These are phyloP conservation scores for Clytia hemisphaerica DNA, from an alignment of 30 jellyfish, hydroid and myxozoan genomes.

Conservation along the genomic window DNA sequence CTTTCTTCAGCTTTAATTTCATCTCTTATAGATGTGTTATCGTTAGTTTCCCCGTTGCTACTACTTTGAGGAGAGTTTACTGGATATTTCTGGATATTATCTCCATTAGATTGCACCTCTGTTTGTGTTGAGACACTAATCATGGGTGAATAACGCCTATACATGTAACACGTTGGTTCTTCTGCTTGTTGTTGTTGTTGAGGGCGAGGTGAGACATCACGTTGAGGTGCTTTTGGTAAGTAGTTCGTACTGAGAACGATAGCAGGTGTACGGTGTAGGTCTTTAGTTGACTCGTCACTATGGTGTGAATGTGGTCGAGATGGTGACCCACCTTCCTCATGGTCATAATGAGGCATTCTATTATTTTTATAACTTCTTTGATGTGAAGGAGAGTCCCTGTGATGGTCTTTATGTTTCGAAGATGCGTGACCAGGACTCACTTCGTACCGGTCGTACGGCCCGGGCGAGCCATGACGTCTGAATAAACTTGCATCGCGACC, in stretches of 20 bases:
- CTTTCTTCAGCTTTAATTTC: too few relatives aligned
- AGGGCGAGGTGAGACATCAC: too few relatives aligned
- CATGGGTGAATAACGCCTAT: slow-evolving; percentile 20
- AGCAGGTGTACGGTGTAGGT: too few relatives aligned
- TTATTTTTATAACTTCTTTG: background rate
- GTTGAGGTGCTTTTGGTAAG: background rate
- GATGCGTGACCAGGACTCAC: background rate
- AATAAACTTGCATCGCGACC: background rate
- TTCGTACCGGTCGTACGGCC: background rate
- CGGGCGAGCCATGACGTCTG: background rate
- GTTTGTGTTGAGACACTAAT: slow-evolving; percentile 33
- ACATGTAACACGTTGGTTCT: slow-evolving; percentile 15
- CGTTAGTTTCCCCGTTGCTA: too few relatives aligned
- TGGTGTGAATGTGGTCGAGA: background rate
- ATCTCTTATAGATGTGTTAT: too few relatives aligned
- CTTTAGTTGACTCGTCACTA: too few relatives aligned
- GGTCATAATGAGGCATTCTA: background rate
- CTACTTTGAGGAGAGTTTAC: background rate
- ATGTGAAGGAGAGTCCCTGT: background rate
- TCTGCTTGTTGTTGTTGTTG: too few relatives aligned
- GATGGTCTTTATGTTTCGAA: background rate
- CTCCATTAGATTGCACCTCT: background rate
- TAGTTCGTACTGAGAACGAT: background rate
- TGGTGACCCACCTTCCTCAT: background rate
- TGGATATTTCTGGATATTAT: background rate